A percentile compares a stretch with the other conserved stretches of the same genome.
phyloP scores from a whole-genome alignment of 2,797 vertebrate genomes.

The Numenius phaeopus region DNA sequence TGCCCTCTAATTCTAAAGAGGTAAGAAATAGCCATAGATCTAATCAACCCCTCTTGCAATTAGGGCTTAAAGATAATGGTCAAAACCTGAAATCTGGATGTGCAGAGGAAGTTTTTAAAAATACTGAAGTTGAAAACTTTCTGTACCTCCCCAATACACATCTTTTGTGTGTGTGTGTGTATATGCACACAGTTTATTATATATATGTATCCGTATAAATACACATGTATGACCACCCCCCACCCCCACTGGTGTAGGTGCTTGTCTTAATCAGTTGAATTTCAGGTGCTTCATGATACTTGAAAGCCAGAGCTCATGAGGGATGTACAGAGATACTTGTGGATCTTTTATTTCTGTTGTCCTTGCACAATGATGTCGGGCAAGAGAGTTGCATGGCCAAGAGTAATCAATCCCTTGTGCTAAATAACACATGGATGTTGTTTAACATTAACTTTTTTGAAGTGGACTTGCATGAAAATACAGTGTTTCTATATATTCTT shows the following conservation, averaged over 20 bases:
- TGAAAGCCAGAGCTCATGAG: neutral
- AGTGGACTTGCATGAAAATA: neutral
- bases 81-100: neutral
- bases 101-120: neutral
- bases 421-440: neutral
- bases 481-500: neutral
- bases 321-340: neutral
- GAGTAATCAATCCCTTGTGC: neutral
- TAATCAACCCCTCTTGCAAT: neutral
- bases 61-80: neutral
- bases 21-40: neutral
- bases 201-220: neutral
- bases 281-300: neutral
- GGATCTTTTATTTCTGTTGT: neutral
- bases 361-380: neutral
- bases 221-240: neutral
- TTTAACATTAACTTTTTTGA: neutral
- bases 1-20: neutral
- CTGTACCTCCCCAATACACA: neutral
- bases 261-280: neutral
- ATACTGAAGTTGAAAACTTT: neutral
- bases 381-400: neutral
- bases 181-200: neutral
- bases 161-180: neutral
- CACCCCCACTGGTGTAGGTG: neutral